These are phyloP conservation scores for Phymastichus coffea DNA, from an alignment of 1,140 invertebrate genomes.

Conservation along the genomic window DNA sequence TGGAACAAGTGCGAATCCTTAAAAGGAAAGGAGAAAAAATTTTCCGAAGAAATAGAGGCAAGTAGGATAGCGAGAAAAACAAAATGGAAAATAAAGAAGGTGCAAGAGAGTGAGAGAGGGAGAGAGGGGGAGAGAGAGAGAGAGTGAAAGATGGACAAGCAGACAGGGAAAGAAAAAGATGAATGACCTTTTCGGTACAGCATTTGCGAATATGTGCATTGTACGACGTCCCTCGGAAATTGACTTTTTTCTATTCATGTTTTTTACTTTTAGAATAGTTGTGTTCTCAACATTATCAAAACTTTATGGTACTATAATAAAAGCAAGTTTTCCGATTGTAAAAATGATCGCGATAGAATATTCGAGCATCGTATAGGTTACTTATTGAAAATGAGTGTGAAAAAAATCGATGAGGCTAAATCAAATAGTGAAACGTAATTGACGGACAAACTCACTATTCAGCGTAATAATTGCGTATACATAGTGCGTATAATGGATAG, in stretches of 20 bases:
- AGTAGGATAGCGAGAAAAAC: constrained; percentile 21
- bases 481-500: too few species aligned
- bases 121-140: constrained; percentile 26
- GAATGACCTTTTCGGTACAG: not conserved
- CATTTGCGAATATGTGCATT: not conserved
- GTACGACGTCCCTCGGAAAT: not conserved
- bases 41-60: constrained; percentile 9
- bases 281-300: too few species aligned
- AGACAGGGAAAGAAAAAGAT: constrained; percentile 22
- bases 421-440: too few species aligned
- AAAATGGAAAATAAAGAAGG: too few species aligned
- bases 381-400: not conserved
- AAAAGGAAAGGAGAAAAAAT: constrained; percentile 25
- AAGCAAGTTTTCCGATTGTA: too few species aligned
- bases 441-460: too few species aligned
- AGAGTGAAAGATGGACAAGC: constrained; percentile 15
- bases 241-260: not conserved
- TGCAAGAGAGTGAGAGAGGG: constrained; percentile 18
- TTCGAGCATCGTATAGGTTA: too few species aligned
- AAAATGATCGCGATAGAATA: too few species aligned
- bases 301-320: too few species aligned
- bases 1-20: constrained; percentile 31
- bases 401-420: not conserved
- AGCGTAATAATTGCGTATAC: too few species aligned
- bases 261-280: too few species aligned